Percentiles rank a stretch among this genome's conserved stretches.
phyloP scores from a whole-genome alignment of 2,113 vertebrate species.

The Heterotilapia buettikoferi region DNA sequence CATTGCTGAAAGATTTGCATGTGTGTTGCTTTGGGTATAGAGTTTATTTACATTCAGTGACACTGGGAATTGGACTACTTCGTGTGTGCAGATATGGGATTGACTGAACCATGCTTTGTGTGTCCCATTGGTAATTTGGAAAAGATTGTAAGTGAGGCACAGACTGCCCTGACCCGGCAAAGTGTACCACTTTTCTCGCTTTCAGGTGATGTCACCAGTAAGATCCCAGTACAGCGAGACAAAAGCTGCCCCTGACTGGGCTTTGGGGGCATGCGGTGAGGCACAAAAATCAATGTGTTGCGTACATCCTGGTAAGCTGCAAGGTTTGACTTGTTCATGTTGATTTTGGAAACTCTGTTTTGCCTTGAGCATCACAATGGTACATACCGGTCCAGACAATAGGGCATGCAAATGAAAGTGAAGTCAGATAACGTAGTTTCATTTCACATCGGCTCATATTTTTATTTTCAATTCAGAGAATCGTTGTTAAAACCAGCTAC shows the following conservation, averaged over 20 bases:
- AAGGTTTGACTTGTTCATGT: neutral
- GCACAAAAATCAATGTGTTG: neutral
- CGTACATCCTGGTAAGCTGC: neutral
- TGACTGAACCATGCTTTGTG: neutral
- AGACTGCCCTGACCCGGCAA: fast-evolving
- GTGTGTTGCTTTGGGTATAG: neutral
- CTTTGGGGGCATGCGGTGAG: neutral
- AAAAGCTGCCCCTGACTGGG: neutral
- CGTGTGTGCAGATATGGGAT: neutral
- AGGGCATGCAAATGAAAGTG: neutral
- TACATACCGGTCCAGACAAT: neutral
- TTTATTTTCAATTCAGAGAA: neutral
- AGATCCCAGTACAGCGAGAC: neutral
- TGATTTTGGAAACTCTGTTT: neutral
- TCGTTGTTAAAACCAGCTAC: neutral
- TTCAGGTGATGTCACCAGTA: neutral
- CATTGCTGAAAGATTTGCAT: neutral
- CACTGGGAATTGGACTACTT: neutral
- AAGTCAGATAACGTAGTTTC: neutral
- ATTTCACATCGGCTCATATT: neutral
- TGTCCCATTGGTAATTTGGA: neutral
- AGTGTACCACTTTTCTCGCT: neutral
- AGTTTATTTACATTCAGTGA: constrained; percentile 4
- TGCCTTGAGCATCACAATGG: neutral
- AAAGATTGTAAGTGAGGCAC: neutral